Base-by-base conservation (phyloP, 2,797 vertebrate species). In the Heterohyrax brucei region DNA sequence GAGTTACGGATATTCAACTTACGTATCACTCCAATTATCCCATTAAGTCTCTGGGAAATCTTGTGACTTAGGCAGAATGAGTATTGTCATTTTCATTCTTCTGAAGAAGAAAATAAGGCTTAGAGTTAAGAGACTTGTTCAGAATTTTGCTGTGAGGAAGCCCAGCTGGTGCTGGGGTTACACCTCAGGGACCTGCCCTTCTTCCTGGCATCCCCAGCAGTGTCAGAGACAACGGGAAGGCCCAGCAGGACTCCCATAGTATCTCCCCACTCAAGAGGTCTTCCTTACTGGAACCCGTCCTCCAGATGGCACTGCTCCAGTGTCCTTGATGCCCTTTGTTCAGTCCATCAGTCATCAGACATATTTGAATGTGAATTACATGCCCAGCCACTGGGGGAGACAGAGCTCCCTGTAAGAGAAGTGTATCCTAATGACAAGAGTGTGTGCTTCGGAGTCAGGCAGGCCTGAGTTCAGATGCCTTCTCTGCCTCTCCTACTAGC, bases 1-100 rank as follows among this genome's bases (percentile, higher is more conserved):
- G 53, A 16, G 53, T 56, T 56, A 56, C 53, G 53, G 18, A 56
- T 13, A 16, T 56, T 13, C 13, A 16, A 56, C 53, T 56, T 56
- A 56, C 53, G 5, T 53, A 53, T 91, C 72, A 39, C 28, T 26
- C 82, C 83, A 75, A 82, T 95, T 87, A 91, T 96, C 94, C 92
- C 79, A 87, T 61, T 87, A 93, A 91, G 91, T 93, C 87, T 70
- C 72, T 89, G 46, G 22, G 91, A 95, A 96, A 78, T 80, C 64
- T 44, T 14, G 19, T 66, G 93, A 95, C 95, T 96, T 93, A 70
- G 0, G 28, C 56, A 48, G 62, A 75, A 24, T 24, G 68, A 85
- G 16, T 75, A 53, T 82, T 91, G 61, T 48, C 59, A 62, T 83
- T 96, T 95, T 78, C 80, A 86, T 93, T 91, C 68, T 87, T 68